phyloP scores from a whole-genome alignment of 2,113 vertebrate genomes.

The Epinephelus moara region DNA sequence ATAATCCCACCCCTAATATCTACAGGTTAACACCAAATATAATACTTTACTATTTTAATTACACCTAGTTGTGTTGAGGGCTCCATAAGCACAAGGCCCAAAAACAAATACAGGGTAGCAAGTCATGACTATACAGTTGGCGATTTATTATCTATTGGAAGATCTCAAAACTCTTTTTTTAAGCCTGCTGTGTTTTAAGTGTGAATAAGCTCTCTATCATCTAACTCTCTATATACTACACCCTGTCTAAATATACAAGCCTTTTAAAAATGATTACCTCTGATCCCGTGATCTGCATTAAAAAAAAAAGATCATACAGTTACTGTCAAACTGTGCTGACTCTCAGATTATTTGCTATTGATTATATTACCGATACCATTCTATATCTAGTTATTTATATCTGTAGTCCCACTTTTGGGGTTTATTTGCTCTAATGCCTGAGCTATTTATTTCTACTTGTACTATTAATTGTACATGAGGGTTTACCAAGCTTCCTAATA shows the following conservation, averaged over 20 bases:
- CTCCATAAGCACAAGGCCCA: neutral
- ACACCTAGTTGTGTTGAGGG: no score
- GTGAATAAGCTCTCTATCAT: neutral
- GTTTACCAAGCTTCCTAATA: neutral
- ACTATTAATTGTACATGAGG: neutral
- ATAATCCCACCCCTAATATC: neutral
- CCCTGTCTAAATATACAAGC: neutral
- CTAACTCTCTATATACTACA: neutral
- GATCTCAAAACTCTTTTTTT: neutral
- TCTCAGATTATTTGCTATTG: neutral
- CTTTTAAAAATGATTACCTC: constrained; percentile 66
- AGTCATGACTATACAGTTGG: neutral
- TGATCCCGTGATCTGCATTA: constrained; percentile 73
- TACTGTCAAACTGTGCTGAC: neutral
- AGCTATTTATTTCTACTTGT: neutral
- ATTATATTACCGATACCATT: neutral
- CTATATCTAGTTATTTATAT: neutral
- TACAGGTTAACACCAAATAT: neutral
- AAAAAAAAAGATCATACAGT: constrained; percentile 18
- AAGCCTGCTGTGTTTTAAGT: neutral
- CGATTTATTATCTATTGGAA: neutral
- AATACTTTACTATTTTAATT: neutral
- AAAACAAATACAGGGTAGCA: neutral
- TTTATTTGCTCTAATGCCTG: neutral
- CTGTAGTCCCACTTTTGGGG: neutral